A percentile compares a stretch with the other conserved stretches of the same genome.
phyloP scores from a whole-genome alignment of 2,113 vertebrate genomes.

The Psephotus haematonotus region DNA sequence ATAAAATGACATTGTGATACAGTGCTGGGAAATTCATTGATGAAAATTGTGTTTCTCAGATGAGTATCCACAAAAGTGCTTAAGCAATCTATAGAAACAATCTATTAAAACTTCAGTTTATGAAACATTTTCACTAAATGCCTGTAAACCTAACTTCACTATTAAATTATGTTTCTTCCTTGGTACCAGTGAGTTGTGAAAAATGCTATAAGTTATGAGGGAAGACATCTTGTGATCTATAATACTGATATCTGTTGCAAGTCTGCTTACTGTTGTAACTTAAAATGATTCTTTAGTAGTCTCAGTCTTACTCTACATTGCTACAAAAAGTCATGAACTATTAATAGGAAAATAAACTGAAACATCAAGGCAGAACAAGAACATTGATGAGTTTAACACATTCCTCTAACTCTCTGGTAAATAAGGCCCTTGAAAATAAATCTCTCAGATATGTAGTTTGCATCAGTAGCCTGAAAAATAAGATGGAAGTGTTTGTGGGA shows the following conservation, averaged over 20 bases:
- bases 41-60: background rate
- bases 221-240: slow-evolving; percentile 24
- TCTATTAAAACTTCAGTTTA: slow-evolving; percentile 24
- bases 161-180: slow-evolving; percentile 10
- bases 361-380: background rate
- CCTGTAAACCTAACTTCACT: background rate
- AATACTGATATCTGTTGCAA: background rate
- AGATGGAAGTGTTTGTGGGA: background rate
- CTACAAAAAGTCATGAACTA: background rate
- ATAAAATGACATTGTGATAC: slow-evolving; percentile 27
- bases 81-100: slow-evolving; percentile 5
- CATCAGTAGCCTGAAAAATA: background rate
- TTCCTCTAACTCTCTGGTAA: background rate
- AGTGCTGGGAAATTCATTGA: background rate
- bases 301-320: background rate
- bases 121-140: slow-evolving; percentile 25
- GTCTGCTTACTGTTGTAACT: background rate
- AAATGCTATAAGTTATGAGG: background rate
- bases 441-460: background rate
- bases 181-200: background rate
- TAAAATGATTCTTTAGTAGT: background rate
- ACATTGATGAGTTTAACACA: background rate
- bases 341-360: background rate
- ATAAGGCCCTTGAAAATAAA: background rate
- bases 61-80: slow-evolving; percentile 10